phyloP scores from a whole-genome alignment of 2,888 invertebrate genomes.

The Brassicogethes aeneus region DNA sequence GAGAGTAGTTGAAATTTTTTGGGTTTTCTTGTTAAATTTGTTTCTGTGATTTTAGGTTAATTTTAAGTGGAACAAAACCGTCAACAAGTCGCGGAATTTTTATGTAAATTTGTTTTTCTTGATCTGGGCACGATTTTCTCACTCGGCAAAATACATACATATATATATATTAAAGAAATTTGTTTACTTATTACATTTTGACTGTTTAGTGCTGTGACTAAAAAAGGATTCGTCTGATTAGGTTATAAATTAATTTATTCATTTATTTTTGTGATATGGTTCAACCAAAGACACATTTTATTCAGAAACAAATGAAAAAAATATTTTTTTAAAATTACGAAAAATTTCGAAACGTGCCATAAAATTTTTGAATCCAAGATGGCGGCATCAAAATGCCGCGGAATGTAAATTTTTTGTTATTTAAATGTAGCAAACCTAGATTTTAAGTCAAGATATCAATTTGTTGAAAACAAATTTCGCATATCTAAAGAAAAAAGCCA shows the following conservation, averaged over 20 bases:
- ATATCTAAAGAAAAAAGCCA: conserved; percentile 38
- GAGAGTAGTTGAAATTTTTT: conserved; percentile 8
- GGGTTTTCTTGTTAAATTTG: conserved; percentile 18
- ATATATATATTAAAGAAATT: too few species aligned
- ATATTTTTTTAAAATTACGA: conserved; percentile 23
- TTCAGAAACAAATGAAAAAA: conserved; percentile 12
- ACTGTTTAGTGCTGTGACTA: conserved; percentile 43
- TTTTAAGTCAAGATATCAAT: conserved; percentile 24
- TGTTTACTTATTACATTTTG: too few species aligned
- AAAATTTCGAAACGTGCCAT: conserved; percentile 34
- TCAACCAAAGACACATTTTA: conserved; percentile 38
- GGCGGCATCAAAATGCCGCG: conserved; percentile 22
- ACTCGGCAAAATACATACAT: conserved; percentile 28
- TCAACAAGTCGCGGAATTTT: not conserved
- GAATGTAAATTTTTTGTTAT: conserved; percentile 21
- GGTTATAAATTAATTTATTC: conserved; percentile 36
- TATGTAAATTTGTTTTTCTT: conserved; percentile 16
- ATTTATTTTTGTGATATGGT: conserved; percentile 39
- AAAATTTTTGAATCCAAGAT: conserved; percentile 16
- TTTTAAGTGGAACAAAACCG: conserved; percentile 5
- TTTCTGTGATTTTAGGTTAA: conserved; percentile 22
- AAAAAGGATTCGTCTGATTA: conserved; percentile 37
- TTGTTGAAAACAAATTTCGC: conserved; percentile 29
- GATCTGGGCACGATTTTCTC: conserved; percentile 33
- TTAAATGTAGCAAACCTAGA: conserved; percentile 24